These are phyloP conservation scores for Chrysaora quinquecirrha DNA, from an alignment of 30 jellyfish, hydroid and myxozoan species.

Conservation along the genomic window DNA sequence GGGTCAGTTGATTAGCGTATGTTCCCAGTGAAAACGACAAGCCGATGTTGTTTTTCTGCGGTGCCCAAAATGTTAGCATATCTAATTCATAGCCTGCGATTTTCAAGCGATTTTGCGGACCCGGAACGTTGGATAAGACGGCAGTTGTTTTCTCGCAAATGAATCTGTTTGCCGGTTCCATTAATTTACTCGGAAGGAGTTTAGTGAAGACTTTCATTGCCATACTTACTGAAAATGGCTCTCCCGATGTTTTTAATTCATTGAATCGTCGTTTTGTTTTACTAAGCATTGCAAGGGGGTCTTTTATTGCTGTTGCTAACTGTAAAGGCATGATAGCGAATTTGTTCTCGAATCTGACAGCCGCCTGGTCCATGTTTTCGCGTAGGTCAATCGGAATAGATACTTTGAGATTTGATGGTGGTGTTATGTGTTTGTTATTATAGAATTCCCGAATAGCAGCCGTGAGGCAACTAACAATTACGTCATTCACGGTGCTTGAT, in stretches of 20 bases:
- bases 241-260: slow-evolving; percentile 79
- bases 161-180: slow-evolving; percentile 49
- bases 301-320: slow-evolving; percentile 43
- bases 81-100: slow-evolving; percentile 62
- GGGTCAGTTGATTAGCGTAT: slow-evolving; percentile 48
- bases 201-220: slow-evolving; percentile 50
- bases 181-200: slow-evolving; percentile 60
- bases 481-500: slow-evolving; percentile 77
- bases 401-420: slow-evolving; percentile 40
- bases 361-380: slow-evolving; percentile 56
- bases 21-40: slow-evolving; percentile 73
- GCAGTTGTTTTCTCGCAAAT: slow-evolving; percentile 82
- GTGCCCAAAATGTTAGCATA: slow-evolving; percentile 88
- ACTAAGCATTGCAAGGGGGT: slow-evolving; percentile 33
- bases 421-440: slow-evolving; percentile 6
- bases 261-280: slow-evolving; percentile 58
- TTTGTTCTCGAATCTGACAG: slow-evolving; percentile 63
- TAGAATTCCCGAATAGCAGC: slow-evolving; percentile 53
- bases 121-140: slow-evolving; percentile 79
- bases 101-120: slow-evolving; percentile 72
- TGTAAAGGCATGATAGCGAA: slow-evolving; percentile 60
- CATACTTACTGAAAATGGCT: slow-evolving; percentile 62
- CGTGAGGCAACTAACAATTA: slow-evolving; percentile 63
- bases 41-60: slow-evolving; percentile 83
- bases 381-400: slow-evolving; percentile 80